Evolutionary conservation across 2,113 vertebrate genomes (phyloP).

Genomic region (Rhegmatorhina hoffmannsi): DNA sequence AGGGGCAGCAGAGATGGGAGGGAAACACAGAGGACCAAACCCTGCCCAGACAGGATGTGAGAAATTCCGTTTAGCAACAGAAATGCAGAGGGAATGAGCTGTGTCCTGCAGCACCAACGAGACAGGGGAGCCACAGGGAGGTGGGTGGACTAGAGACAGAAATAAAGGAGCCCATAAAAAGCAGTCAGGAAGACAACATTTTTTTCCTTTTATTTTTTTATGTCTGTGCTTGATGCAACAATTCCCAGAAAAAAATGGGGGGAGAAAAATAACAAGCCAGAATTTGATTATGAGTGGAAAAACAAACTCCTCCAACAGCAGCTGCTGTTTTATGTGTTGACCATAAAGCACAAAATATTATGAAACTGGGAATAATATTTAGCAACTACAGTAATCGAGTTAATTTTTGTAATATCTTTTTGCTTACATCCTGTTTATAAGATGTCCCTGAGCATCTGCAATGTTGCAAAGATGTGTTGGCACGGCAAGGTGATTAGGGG

Average conservation of each 20-base stretch:
- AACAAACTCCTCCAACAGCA: background rate
- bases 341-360: background rate
- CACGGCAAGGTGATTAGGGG: background rate
- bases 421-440: constrained; percentile 43
- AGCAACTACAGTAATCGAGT: constrained; percentile 2
- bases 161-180: background rate
- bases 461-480: background rate
- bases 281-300: constrained; percentile 11
- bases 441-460: constrained; percentile 5
- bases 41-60: background rate
- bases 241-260: constrained; percentile 14
- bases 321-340: constrained; percentile 21
- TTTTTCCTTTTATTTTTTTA: background rate
- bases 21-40: background rate
- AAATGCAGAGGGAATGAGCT: background rate
- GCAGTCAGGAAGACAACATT: background rate
- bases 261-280: constrained; percentile 20
- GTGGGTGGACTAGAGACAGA: background rate
- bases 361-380: constrained; percentile 36
- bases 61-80: background rate
- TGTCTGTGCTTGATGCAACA: background rate
- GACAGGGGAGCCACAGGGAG: background rate
- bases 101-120: background rate
- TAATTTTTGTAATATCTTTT: background rate
- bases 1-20: background rate